A percentile compares a stretch with the other conserved stretches of the same genome.
phyloP scores from a whole-genome alignment of 2,113 vertebrate species.

The Triplophysa dalaica region DNA sequence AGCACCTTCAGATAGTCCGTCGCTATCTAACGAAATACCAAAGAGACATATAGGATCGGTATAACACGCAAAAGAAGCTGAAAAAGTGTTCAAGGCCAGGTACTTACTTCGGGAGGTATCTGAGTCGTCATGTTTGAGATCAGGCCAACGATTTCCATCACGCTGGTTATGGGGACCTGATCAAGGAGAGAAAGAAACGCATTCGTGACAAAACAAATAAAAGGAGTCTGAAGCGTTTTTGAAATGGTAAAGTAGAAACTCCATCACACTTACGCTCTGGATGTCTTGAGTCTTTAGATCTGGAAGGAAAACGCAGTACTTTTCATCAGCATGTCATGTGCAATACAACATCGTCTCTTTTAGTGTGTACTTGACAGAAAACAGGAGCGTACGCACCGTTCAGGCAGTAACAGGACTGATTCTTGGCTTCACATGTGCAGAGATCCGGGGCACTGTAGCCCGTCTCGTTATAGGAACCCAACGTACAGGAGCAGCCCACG shows the following conservation, averaged over 20 bases:
- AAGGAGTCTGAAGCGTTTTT: background rate
- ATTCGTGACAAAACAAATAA: background rate
- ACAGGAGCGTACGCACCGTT: background rate
- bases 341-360: background rate
- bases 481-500: background rate
- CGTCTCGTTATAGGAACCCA: background rate
- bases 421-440: background rate
- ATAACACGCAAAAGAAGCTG: background rate
- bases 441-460: background rate
- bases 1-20: background rate
- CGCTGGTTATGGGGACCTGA: rapidly evolving
- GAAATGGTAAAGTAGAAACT: background rate
- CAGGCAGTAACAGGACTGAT: background rate
- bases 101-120: background rate
- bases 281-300: rapidly evolving
- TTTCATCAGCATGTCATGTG: no score
- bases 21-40: background rate
- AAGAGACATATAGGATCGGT: background rate
- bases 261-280: background rate
- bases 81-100: background rate
- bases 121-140: background rate
- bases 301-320: background rate
- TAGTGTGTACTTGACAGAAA: background rate
- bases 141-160: background rate
- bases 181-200: background rate